Evolutionary conservation across 2,797 vertebrate genomes (phyloP).

Genomic region (Hoplostethus atlanticus): DNA sequence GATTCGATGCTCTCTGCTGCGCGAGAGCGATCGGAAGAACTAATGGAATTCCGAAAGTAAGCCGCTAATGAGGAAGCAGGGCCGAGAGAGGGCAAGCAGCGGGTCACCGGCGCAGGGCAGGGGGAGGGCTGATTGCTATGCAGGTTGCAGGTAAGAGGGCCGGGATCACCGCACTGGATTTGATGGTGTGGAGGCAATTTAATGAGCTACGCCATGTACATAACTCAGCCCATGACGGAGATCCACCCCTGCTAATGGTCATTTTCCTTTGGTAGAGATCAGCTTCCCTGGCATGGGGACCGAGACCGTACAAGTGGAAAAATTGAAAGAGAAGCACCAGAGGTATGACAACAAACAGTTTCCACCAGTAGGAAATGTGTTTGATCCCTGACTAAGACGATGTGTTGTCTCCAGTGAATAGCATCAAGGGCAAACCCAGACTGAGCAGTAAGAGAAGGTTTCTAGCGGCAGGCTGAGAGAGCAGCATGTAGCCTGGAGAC

Average conservation of each 20-base stretch:
- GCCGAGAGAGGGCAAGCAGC: constrained; percentile 61
- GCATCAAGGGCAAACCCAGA: constrained; percentile 31
- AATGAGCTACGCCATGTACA: constrained; percentile 69
- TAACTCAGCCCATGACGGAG: constrained; percentile 44
- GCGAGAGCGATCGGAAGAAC: constrained; percentile 58
- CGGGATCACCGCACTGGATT: constrained; percentile 62
- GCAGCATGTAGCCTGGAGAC: constrained; percentile 72
- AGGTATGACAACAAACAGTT: not conserved
- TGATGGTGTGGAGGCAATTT: constrained; percentile 63
- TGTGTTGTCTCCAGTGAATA: constrained; percentile 9
- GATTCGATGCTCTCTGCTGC: constrained; percentile 22
- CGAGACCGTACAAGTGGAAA: not conserved
- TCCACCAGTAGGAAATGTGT: not conserved
- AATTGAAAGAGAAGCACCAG: not conserved
- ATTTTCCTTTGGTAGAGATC: constrained; percentile 39
- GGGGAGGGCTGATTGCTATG: constrained; percentile 75
- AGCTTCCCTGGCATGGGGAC: not conserved
- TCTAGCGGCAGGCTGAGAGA: constrained; percentile 57
- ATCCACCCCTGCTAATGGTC: constrained; percentile 43
- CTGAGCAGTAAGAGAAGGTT: constrained; percentile 58
- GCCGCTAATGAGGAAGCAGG: constrained; percentile 78
- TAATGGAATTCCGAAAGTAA: constrained; percentile 68
- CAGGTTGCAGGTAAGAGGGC: constrained; percentile 66
- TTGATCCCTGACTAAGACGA: constrained; percentile 3
- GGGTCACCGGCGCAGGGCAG: constrained; percentile 66